Evolutionary conservation across 1,140 invertebrate genomes (phyloP), one percentile per base, ranked within the genome.

Genomic region (Sitodiplosis mosellana): DNA sequence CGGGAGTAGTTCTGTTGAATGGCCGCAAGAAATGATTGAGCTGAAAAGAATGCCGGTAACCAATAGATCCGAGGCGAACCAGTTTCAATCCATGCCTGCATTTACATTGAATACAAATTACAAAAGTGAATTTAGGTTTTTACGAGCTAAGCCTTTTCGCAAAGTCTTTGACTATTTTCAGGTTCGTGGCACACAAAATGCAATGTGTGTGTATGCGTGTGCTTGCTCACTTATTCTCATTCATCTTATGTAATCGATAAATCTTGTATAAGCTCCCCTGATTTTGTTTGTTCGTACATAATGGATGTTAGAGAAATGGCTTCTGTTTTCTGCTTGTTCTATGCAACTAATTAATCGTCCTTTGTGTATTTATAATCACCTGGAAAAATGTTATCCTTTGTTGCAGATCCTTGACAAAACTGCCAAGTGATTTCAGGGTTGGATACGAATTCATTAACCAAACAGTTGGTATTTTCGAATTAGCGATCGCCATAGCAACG

Each of bases 1-100:
- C 92, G 73, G 5, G 91, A 89, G 68, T 76, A 95, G 67, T 93
- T 95, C 69, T 96, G 91, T 55, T 88, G 79, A 15, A 81, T 85
- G 20, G 89, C 91, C 6, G 92, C 96, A 14, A 96, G 69, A 67
- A 96, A 96, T 6, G 90, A 89, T 69, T 95, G 90, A 0, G 91
- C 91, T 61, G 94, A 95, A 63, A 82, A 96, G 64, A 97, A 94
- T 17, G 89, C 91, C 0, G 90, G 88, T 27, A 97, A 66, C 92
- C 92, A 96, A 65, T 84, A 94, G 10, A 81, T 76, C 2, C 67
- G 50, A 1, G 91, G 88, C 15, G 84, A 77, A 7, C 88, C 89
- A 51, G 81, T 56, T 14, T 83, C 74, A 53, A 79, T 85, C 92
- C 91, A 95, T 54, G 77, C 71, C 77, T 89, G 27, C 36, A 44